Evolutionary conservation across 2,797 vertebrate genomes (phyloP).

Genomic region (Acanthurus leucopareius): DNA sequence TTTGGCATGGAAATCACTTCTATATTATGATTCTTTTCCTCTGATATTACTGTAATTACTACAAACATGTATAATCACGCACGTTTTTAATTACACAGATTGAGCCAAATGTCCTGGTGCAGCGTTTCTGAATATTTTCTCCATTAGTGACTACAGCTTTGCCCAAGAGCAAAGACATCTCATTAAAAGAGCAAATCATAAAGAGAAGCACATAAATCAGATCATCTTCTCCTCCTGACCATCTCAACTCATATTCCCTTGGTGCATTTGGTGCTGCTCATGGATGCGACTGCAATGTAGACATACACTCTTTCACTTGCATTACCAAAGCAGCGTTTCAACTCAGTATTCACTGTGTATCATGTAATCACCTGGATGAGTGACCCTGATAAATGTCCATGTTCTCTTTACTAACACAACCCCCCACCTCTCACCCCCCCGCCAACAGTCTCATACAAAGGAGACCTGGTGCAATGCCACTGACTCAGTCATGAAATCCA

Average conservation of each 20-base stretch:
- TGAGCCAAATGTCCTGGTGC: not conserved
- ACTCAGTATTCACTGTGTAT: slow-evolving; percentile 54
- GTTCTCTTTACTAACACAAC: slow-evolving; percentile 4
- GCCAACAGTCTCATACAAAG: slow-evolving; percentile 51
- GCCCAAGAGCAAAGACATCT: slow-evolving; percentile 1
- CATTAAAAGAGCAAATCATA: not conserved
- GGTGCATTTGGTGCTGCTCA: slow-evolving; percentile 28
- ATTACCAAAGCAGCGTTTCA: slow-evolving; percentile 45
- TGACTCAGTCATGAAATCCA: slow-evolving; percentile 69
- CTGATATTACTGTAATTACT: slow-evolving; percentile 20
- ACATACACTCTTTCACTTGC: slow-evolving; percentile 28
- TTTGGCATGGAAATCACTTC: slow-evolving; percentile 26
- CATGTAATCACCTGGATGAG: slow-evolving; percentile 40
- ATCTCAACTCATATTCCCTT: slow-evolving; percentile 1
- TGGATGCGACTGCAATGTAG: slow-evolving; percentile 34
- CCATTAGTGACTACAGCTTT: not conserved
- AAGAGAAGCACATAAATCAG: slow-evolving; percentile 15
- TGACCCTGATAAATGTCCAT: slow-evolving; percentile 54
- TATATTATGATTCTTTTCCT: not conserved
- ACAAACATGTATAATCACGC: slow-evolving; percentile 13
- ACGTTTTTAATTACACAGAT: slow-evolving; percentile 4
- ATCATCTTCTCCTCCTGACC: slow-evolving; percentile 14
- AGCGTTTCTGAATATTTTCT: not conserved
- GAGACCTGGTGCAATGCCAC: slow-evolving; percentile 65
- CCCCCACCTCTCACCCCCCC: not conserved